Conservation (phyloP, 2,888 invertebrate species). For the Drosophila subquinaria region DNA sequence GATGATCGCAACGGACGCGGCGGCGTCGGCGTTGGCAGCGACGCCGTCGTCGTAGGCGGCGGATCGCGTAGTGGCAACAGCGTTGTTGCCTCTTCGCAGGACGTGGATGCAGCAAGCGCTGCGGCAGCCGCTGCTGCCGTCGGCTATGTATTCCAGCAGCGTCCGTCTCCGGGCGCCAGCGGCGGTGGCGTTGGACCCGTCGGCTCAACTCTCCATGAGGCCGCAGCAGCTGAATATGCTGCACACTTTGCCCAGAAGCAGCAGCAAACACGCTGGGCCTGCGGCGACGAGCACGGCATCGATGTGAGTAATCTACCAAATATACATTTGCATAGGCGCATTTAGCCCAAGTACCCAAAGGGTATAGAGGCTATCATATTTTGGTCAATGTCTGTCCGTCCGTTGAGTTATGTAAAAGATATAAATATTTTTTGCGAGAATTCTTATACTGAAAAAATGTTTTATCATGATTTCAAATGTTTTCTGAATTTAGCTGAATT, state of each 20-base stretch:
- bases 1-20: conserved; percentile 88
- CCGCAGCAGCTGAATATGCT: conserved; percentile 88
- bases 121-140: conserved; percentile 89
- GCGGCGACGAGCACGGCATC: conserved; percentile 94
- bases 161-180: conserved; percentile 74
- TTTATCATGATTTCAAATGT: background rate
- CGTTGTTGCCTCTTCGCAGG: conserved; percentile 87
- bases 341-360: background rate
- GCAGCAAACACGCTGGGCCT: conserved; percentile 92
- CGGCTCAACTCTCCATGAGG: conserved; percentile 87
- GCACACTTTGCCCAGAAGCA: conserved; percentile 90
- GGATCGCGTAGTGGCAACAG: conserved; percentile 39
- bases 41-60: conserved; percentile 55
- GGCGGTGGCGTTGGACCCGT: conserved; percentile 68
- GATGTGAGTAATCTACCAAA: conserved; percentile 89
- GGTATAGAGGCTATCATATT: background rate
- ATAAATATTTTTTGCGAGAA: no score
- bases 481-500: background rate
- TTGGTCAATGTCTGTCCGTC: background rate
- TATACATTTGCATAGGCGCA: background rate
- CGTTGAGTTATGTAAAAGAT: no score
- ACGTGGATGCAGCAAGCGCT: conserved; percentile 89
- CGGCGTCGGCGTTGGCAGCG: conserved; percentile 71
- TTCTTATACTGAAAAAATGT: background rate
- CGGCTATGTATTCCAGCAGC: conserved; percentile 91